Base-by-base conservation (phyloP, 2,888 invertebrate species). In the Erebia palarica region DNA sequence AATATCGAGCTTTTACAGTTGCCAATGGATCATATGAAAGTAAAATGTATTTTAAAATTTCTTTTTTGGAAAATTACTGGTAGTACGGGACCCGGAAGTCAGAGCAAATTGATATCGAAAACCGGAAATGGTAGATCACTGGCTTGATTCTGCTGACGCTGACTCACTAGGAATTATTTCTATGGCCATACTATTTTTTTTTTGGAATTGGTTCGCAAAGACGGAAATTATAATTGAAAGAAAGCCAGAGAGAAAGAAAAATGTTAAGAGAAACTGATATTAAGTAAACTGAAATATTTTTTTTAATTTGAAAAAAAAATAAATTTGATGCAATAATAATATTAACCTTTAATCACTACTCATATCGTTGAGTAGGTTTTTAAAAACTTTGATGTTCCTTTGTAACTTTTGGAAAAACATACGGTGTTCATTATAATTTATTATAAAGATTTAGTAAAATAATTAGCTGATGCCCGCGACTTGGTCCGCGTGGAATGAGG, bases 61-160 rank as follows among this genome's bases (percentile, higher is more conserved):
- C 7, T 63, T 49, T 57, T 61, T 36, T 57, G 18, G 16, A 44
- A 47, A 18, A 55, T 2, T n/a, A 58, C 18, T 72, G 61, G 75
- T 76, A 71, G 47, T 57, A 63, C 67, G 36, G 57, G 68, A 57
- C 72, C 77, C 77, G 80, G 80, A 82, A 75, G 78, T 74, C 60
- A 75, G 59, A 69, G 71, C 73, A 81, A 82, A 83, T 82, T 81
- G 83, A 75, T 74, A 76, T 74, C 65, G 75, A 75, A 75, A 77
- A 76, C 74, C 78, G 77, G 78, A 79, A 78, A 79, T 79, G 74
- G 75, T 73, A 68, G 70, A 75, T 71, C 74, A 69, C 73, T 73
- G 68, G 77, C 75, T 75, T 78, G 78, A 77, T 79, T 78, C 78
- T 69, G 74, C 49, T 72, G 71, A 61, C 64, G 68, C 71, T 65